These are phyloP conservation scores for Perca fluviatilis DNA, from an alignment of 2,113 vertebrate genomes.

Conservation along the genomic window DNA sequence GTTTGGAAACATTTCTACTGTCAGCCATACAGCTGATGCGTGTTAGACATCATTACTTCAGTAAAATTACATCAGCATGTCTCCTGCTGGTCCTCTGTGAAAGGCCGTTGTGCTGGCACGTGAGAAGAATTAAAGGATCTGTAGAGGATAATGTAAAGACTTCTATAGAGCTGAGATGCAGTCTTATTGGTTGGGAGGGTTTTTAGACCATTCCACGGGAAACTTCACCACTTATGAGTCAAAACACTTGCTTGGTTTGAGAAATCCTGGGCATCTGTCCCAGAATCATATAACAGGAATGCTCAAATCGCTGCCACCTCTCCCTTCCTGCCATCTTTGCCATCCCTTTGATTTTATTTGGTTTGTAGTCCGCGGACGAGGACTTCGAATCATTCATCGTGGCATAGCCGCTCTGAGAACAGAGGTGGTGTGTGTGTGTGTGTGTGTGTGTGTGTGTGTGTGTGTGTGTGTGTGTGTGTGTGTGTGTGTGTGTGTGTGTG, in stretches of 20 bases:
- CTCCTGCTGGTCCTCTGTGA: slow-evolving; percentile 1
- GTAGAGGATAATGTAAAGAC: neutral
- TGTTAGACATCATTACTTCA: slow-evolving; percentile 35
- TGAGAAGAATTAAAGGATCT: slow-evolving; percentile 25
- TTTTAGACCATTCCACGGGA: slow-evolving; percentile 2
- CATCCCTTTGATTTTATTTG: slow-evolving; percentile 63
- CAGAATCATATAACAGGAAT: slow-evolving; percentile 60
- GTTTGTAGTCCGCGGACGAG: slow-evolving; percentile 51
- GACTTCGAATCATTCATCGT: slow-evolving; percentile 31
- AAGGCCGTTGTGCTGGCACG: neutral
- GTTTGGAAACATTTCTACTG: slow-evolving; percentile 50
- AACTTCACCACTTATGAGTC: slow-evolving; percentile 7
- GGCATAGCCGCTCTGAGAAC: slow-evolving; percentile 59
- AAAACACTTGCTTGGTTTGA: slow-evolving; percentile 25
- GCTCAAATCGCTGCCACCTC: slow-evolving; percentile 37
- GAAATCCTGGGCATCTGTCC: slow-evolving; percentile 30
- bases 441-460: no score
- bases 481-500: no score
- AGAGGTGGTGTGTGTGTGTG: slow-evolving; percentile 71
- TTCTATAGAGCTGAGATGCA: slow-evolving; percentile 4
- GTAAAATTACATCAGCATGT: slow-evolving; percentile 36
- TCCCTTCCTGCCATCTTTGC: slow-evolving; percentile 36
- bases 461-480: no score
- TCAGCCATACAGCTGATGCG: slow-evolving; percentile 31
- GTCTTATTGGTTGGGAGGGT: slow-evolving; percentile 1